A percentile compares a stretch with the other conserved stretches of the same genome.
Evolutionary conservation across 2,888 invertebrate genomes (phyloP).

Genomic region (Lepidocyrtoides sp.): DNA sequence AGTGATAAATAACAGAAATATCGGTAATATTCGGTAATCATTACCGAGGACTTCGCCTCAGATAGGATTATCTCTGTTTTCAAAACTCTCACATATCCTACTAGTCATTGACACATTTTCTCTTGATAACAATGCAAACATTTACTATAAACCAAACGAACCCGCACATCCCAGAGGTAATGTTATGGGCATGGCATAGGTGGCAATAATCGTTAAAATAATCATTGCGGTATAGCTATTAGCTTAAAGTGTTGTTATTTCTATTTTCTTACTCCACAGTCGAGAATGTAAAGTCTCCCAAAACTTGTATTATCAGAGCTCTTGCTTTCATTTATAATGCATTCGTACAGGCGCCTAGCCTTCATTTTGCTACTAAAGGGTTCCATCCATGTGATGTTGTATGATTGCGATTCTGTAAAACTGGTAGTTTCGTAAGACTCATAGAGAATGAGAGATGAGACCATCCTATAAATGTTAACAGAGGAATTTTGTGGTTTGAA

Average conservation of each 20-base stretch:
- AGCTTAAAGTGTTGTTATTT: background rate
- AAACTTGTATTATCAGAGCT: constrained; percentile 62
- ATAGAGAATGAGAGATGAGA: constrained; percentile 11
- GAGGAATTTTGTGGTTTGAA: constrained; percentile 57
- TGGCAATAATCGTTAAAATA: background rate
- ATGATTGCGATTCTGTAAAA: constrained; percentile 55
- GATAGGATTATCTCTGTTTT: too few relatives aligned
- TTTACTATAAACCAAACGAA: background rate
- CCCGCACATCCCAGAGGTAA: background rate
- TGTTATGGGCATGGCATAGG: background rate
- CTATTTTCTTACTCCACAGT: background rate
- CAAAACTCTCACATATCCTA: too few relatives aligned
- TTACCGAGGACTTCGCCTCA: too few relatives aligned
- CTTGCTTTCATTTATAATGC: constrained; percentile 66
- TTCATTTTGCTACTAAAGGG: too few relatives aligned
- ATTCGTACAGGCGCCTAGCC: background rate
- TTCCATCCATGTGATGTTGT: too few relatives aligned
- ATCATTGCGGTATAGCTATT: constrained; percentile 1
- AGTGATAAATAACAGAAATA: too few relatives aligned
- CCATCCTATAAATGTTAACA: constrained; percentile 57
- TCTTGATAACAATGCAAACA: too few relatives aligned
- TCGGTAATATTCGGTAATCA: too few relatives aligned
- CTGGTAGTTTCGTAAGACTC: constrained; percentile 10
- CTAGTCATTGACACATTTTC: too few relatives aligned
- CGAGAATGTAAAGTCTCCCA: background rate